Evolutionary conservation across 2,797 vertebrate genomes (phyloP).

Genomic region (Sebastes oblongus): DNA sequence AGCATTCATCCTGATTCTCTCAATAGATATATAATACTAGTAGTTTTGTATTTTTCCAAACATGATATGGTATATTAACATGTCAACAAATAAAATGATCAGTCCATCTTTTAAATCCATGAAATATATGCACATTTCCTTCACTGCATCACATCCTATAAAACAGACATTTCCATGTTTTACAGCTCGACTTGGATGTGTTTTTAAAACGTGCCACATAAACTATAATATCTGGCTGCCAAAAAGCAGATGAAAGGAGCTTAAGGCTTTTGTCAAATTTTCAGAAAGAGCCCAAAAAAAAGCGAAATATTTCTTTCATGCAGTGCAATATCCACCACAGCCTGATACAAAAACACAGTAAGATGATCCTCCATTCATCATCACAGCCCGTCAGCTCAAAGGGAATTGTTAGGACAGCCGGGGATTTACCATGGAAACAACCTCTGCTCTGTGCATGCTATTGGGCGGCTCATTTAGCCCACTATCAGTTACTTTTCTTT

Average conservation of each 20-base stretch:
- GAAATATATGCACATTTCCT: background rate
- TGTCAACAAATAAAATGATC: background rate
- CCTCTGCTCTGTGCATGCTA: slow-evolving; percentile 30
- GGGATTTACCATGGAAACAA: slow-evolving; percentile 63
- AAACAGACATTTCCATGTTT: background rate
- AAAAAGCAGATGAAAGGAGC: slow-evolving; percentile 7
- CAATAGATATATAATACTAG: background rate
- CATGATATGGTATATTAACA: background rate
- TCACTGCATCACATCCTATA: background rate
- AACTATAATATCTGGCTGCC: background rate
- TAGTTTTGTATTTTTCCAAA: background rate
- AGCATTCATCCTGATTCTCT: background rate
- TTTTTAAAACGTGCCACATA: slow-evolving; percentile 5
- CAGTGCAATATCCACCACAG: background rate
- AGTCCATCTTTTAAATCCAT: background rate
- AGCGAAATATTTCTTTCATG: background rate
- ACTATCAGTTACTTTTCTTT: slow-evolving; percentile 77
- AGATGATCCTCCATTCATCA: slow-evolving; percentile 3
- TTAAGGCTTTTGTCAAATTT: background rate
- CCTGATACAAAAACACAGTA: background rate
- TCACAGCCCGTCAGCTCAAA: slow-evolving; percentile 19
- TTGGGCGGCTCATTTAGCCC: slow-evolving; percentile 58
- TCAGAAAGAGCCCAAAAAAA: background rate
- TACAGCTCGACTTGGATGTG: slow-evolving; percentile 10
- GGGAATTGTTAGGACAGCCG: slow-evolving; percentile 7